Conservation (phyloP, 2,888 invertebrate species). For the Archips crataeganus region DNA sequence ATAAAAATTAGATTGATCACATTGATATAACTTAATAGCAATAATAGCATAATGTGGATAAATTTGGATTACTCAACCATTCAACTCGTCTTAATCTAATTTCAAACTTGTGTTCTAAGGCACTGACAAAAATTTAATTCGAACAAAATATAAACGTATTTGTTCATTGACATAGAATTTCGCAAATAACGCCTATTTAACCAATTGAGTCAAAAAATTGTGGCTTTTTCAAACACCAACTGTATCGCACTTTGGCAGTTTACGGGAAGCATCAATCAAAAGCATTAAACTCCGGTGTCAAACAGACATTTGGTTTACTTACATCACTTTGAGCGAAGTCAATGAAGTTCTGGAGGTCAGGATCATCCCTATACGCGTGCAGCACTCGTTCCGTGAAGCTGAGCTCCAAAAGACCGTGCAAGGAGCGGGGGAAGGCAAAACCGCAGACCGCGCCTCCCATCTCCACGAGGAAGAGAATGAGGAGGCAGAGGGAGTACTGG, state of each 20-base stretch:
- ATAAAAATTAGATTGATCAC: too few relatives aligned
- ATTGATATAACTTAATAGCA: too few relatives aligned
- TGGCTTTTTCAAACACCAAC: background rate
- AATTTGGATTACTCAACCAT: too few relatives aligned
- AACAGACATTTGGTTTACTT: conserved; percentile 50
- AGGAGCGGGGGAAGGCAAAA: conserved; percentile 96
- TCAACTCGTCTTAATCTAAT: too few relatives aligned
- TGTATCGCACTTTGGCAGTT: background rate
- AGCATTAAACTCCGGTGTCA: background rate
- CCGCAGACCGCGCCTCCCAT: conserved; percentile 97
- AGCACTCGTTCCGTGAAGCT: conserved; percentile 96
- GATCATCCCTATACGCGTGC: conserved; percentile 96
- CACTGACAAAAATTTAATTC: too few relatives aligned
- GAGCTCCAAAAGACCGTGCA: conserved; percentile 93
- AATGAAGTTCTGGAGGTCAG: conserved; percentile 96
- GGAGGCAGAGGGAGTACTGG: conserved; percentile 95
- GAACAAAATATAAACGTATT: too few relatives aligned
- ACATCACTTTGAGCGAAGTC: conserved; percentile 98
- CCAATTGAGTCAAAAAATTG: too few relatives aligned
- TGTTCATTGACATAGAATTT: too few relatives aligned
- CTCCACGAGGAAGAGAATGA: conserved; percentile 95
- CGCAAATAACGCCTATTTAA: too few relatives aligned
- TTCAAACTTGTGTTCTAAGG: too few relatives aligned
- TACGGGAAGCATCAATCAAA: background rate
- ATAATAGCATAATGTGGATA: too few relatives aligned